Conservation (phyloP, 2,113 vertebrate genomes). For the Oryzias woworae region DNA sequence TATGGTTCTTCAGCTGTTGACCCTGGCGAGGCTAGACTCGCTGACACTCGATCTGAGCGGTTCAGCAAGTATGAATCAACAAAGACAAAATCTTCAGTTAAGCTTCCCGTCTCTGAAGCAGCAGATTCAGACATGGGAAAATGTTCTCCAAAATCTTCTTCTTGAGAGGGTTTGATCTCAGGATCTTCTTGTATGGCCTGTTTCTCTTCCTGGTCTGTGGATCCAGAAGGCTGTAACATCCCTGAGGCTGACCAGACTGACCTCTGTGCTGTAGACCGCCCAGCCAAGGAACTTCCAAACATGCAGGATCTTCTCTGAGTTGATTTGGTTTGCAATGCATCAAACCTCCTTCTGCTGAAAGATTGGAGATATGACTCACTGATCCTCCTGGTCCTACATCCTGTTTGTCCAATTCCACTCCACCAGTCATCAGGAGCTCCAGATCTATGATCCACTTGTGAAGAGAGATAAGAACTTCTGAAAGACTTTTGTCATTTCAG, state of each 20-base stretch:
- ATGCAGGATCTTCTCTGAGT: neutral
- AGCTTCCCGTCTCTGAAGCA: neutral
- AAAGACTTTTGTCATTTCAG: conserved; percentile 15
- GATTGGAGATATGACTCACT: neutral
- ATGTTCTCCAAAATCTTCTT: neutral
- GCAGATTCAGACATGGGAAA: neutral
- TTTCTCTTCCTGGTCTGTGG: neutral
- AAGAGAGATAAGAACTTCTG: conserved; percentile 17
- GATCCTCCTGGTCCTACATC: neutral
- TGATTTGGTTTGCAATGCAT: neutral
- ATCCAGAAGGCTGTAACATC: neutral
- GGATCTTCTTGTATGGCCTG: neutral
- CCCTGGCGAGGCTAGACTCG: neutral
- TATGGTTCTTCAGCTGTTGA: neutral
- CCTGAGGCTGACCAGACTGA: neutral
- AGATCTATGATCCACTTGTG: conserved; percentile 20
- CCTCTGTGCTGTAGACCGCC: neutral
- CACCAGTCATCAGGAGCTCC: conserved; percentile 1
- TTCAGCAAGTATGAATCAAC: conserved; percentile 26
- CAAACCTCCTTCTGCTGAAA: neutral
- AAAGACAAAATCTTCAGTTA: conserved; percentile 11
- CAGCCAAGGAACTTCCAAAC: neutral
- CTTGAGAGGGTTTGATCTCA: neutral
- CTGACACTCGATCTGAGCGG: neutral
- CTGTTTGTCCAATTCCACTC: neutral